phyloP scores from a whole-genome alignment of 2,113 vertebrate species.

The Dermatemys mawii region DNA sequence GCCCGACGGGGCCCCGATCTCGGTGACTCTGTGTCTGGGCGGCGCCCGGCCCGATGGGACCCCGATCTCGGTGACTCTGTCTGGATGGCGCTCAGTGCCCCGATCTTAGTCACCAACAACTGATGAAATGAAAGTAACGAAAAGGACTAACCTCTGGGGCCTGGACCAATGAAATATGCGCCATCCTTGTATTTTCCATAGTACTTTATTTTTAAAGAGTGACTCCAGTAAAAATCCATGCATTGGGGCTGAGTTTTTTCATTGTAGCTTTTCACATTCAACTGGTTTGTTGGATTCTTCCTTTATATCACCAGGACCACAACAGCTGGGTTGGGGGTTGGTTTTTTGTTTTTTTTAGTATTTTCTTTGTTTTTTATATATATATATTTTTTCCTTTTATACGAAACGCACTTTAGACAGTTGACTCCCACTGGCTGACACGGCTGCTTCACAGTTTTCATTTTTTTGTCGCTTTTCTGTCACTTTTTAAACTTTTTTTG shows the following conservation, averaged over 20 bases:
- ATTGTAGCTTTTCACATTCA: background rate
- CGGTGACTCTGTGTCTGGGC: background rate
- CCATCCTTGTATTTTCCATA: background rate
- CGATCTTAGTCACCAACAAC: background rate
- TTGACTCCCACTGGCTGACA: background rate
- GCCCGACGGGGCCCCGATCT: rapidly evolving
- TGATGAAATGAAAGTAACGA: background rate
- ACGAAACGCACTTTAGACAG: background rate
- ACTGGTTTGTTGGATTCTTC: background rate
- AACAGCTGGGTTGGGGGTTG: background rate
- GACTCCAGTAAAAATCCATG: conserved; percentile 53
- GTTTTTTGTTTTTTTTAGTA: background rate
- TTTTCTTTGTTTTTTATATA: background rate
- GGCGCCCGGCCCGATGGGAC: too few species aligned
- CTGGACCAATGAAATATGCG: background rate
- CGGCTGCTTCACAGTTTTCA: background rate
- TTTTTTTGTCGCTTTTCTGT: background rate
- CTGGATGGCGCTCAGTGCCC: background rate
- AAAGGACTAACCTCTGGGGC: background rate
- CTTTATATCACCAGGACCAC: background rate
- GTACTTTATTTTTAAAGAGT: conserved; percentile 45
- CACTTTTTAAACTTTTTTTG: background rate
- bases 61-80: too few species aligned
- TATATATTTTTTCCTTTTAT: background rate
- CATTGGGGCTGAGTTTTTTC: background rate